Base-by-base conservation (phyloP, 2,888 invertebrate species). In the Parnassius mnemosyne region DNA sequence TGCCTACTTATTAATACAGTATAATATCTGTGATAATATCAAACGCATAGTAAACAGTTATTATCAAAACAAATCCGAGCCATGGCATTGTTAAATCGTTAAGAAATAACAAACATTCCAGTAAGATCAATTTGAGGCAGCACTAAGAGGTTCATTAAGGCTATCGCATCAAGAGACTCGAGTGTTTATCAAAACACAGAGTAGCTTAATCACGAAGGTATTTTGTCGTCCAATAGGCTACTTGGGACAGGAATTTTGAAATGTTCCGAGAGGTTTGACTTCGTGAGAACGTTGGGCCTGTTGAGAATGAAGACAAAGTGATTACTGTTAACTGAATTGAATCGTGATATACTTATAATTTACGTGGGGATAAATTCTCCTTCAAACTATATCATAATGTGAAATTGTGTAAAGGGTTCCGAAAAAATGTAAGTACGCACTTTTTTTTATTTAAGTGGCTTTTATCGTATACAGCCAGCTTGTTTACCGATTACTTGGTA, bases 161-260 rank as follows among this genome's bases (percentile, higher is more conserved):
- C 49, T 13, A 49, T 11, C 46, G 25, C 49, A n/a, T 16, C n/a
- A 25, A 13, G 51, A 43, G 43, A 9, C 50, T 54, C 49, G 47
- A 53, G 42, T 50, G 52, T 56, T 61, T 61, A 61, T 61, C 61
- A 42, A 51, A 61, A 51, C 56, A 60, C 54, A 55, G 46, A 57
- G 51, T 42, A 52, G 61, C 52, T 52, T 57, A 61, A 61, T 57
- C 61, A 61, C n/a, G 41, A 16, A 55, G 51, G 51, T 56, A 52
- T 61, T 60, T 60, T 55, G 60, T 55, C 60, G 25, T 55, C 41
- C 9, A 43, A 43, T 44, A 43, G 42, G 59, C 53, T 52, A 44
- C 61, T 61, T 50, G 5, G 20, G 13, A 49, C 16, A 49, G n/a
- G 9, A 13, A 13, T 52, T 56, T 56, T 50, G 55, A 51, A 61